These are phyloP conservation scores for Urocynchramus pylzowi DNA, from an alignment of 2,113 vertebrate species.

Conservation along the genomic window DNA sequence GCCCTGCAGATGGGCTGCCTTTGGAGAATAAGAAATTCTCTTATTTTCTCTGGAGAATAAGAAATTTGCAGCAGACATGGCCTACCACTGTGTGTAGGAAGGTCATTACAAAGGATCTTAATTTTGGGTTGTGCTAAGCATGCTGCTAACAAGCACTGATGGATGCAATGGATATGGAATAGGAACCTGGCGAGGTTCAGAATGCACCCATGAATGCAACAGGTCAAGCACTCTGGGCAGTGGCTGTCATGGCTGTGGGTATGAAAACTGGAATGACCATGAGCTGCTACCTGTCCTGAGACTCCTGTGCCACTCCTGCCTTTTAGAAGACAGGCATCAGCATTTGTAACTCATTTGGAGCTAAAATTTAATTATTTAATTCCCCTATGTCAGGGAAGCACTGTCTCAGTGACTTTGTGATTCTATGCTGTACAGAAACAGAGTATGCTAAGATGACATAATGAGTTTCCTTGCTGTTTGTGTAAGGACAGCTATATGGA, in stretches of 20 bases:
- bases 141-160: neutral
- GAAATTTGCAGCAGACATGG: neutral
- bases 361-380: neutral
- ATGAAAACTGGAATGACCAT: fast-evolving
- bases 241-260: neutral
- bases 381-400: neutral
- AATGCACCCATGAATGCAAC: neutral
- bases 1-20: neutral
- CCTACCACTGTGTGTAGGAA: neutral
- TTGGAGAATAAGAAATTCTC: neutral
- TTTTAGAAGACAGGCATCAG: neutral
- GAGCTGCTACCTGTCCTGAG: fast-evolving
- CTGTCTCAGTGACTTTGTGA: neutral
- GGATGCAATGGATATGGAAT: neutral
- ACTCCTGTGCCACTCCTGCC: neutral
- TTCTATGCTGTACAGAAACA: neutral
- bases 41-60: neutral
- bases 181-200: fast-evolving
- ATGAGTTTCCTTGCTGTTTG: neutral
- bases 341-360: neutral
- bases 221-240: neutral
- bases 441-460: neutral
- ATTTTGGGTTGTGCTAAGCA: neutral
- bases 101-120: neutral
- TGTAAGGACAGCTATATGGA: neutral